phyloP scores from a whole-genome alignment of 2,888 invertebrate genomes.

The Lochmaea capreae region DNA sequence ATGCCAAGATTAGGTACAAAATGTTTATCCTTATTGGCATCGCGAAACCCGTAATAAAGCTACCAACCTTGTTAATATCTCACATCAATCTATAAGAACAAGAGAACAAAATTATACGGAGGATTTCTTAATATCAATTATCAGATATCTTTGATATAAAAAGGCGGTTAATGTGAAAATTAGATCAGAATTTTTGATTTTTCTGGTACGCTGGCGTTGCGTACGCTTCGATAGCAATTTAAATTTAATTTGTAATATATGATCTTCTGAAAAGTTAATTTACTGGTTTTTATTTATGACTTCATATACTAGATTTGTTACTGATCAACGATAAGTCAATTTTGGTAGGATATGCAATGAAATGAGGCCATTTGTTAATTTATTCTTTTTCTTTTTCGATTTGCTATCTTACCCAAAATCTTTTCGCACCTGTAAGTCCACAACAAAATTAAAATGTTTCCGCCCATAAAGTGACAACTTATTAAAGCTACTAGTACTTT shows the following conservation, averaged over 20 bases:
- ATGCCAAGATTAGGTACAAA: not conserved
- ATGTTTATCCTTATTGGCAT: constrained; percentile 12
- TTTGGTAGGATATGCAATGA: not conserved
- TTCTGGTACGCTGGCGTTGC: not conserved
- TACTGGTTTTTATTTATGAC: constrained; percentile 16
- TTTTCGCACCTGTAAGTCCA: not conserved
- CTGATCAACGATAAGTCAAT: not conserved
- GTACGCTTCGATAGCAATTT: constrained; percentile 18
- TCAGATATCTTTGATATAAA: constrained; percentile 17
- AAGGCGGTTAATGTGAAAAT: constrained; percentile 20
- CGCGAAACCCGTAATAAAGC: constrained; percentile 15
- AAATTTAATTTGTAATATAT: constrained; percentile 20
- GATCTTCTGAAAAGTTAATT: constrained; percentile 15
- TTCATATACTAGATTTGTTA: constrained; percentile 9
- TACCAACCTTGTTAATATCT: constrained; percentile 18
- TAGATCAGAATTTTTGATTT: constrained; percentile 26
- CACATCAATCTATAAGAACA: constrained; percentile 22
- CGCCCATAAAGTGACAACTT: not conserved
- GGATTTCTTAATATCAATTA: constrained; percentile 29
- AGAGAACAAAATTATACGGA: constrained; percentile 5
- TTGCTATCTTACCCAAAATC: not conserved
- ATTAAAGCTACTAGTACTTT: not conserved
- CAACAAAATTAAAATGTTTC: not conserved
- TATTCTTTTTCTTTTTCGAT: not conserved
- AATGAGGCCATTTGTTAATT: not conserved